Evolutionary conservation across 2,888 invertebrate genomes (phyloP), one percentile per base, ranked within the genome.

Genomic region (Beris chalybata): DNA sequence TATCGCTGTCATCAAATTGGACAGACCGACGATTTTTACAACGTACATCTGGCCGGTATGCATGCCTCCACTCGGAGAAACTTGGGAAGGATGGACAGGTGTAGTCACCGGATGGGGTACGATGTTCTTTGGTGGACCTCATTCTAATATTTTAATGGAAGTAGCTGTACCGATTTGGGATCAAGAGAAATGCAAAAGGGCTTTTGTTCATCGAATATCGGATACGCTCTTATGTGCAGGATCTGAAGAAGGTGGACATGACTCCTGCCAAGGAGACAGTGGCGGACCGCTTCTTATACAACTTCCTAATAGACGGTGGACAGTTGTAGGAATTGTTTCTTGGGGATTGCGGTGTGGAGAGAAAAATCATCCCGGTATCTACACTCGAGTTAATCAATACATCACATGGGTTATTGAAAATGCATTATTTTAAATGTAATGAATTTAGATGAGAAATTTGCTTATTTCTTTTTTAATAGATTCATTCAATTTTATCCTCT

Each of bases 271-370:
- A 85, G 94, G 80, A 3, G 80, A 81, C 66, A 79, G 79, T 64
- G 80, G 80, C 11, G 94, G 94, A 0, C 93, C 94, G 0, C 79
- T 94, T 44, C 83, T 93, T 79, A 84, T 88, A 73, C 90, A 90
- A 76, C 81, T 91, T 74, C 81, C 86, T 1, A 89, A 89, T 75
- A 88, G 88, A 0, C 86, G 90, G 55, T 93, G 93, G 93, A 84
- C 89, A 0, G 84, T 85, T 32, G 84, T 92, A 53, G 94, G 93
- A 1, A 84, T 95, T 65, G 93, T 94, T 0, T 93, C 93, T 0
- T 93, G 92, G 92, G 93, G 93, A 12, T 84, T 91, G 45, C 85
- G 89, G 3, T 95, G 94, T 75, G 93, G 92, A 0, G 87, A 89
- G 71, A 84, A 86, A 29, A 85, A 85, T 56, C 87, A 86, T 67